Percentiles rank a stretch among this genome's conserved stretches.
Conservation (phyloP, 2,888 invertebrate genomes). For the Sinotaia quadrata region DNA sequence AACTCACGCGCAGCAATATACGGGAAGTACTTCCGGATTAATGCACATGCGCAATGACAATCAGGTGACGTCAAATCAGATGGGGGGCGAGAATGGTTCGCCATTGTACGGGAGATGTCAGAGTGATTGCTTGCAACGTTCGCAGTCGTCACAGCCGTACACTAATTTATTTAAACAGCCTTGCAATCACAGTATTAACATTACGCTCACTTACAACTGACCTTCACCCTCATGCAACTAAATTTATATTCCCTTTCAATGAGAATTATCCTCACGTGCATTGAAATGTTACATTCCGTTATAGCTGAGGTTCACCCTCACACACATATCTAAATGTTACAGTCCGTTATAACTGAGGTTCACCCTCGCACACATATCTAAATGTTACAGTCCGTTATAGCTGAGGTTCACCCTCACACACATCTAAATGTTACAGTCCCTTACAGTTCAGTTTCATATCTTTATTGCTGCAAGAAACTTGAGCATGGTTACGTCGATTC, state of each 20-base stretch:
- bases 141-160: conserved; percentile 26
- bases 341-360: not conserved
- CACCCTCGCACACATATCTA: not conserved
- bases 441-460: not conserved
- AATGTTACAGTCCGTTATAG: not conserved
- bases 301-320: not conserved
- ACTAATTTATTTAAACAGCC: conserved; percentile 35
- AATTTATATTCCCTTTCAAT: too few relatives aligned
- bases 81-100: not conserved
- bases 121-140: conserved; percentile 12
- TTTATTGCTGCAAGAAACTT: too few relatives aligned
- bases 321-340: not conserved
- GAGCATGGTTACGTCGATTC: too few relatives aligned
- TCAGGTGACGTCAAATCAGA: conserved; percentile 11
- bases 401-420: not conserved
- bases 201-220: conserved; percentile 62
- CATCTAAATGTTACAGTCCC: not conserved
- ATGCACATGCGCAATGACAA: conserved; percentile 5
- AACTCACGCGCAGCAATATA: conserved; percentile 7
- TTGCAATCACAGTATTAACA: conserved; percentile 65
- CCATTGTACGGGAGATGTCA: conserved; percentile 19
- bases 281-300: not conserved
- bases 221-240: too few relatives aligned
- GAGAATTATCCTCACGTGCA: not conserved
- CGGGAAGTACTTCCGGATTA: not conserved